These are phyloP conservation scores for Mesocentrotus franciscanus DNA, from an alignment of 53 echinoderm and acorn worm genomes.

Conservation along the genomic window DNA sequence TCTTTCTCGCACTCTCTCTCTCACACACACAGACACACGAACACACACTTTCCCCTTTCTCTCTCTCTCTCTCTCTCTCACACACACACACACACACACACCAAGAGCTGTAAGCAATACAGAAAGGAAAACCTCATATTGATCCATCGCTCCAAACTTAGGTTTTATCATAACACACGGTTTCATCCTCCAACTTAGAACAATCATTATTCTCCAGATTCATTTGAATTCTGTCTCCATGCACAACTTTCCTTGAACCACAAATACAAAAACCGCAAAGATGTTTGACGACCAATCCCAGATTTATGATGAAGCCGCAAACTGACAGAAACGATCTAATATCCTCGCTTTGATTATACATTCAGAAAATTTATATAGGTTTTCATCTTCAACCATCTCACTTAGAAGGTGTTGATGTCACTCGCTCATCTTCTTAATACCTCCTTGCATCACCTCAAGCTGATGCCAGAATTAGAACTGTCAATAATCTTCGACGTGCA, in stretches of 20 bases:
- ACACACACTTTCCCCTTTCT: background rate
- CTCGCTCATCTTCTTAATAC: background rate
- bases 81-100: background rate
- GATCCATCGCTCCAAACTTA: background rate
- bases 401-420: background rate
- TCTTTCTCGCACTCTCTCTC: background rate
- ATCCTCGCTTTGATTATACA: background rate
- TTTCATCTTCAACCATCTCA: background rate
- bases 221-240: background rate
- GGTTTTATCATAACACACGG: background rate
- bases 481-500: background rate
- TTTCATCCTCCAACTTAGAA: background rate
- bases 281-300: background rate
- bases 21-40: background rate
- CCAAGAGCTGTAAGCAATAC: background rate
- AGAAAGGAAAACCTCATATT: conserved; percentile 31
- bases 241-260: background rate
- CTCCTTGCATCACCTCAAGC: background rate
- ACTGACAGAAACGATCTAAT: too few species aligned
- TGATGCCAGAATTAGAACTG: background rate
- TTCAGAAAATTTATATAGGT: background rate
- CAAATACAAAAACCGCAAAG: background rate
- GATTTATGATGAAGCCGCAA: background rate
- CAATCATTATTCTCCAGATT: background rate
- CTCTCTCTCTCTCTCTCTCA: background rate